Evolutionary conservation across 2,113 vertebrate species (phyloP).

Genomic region (Spea bombifrons): DNA sequence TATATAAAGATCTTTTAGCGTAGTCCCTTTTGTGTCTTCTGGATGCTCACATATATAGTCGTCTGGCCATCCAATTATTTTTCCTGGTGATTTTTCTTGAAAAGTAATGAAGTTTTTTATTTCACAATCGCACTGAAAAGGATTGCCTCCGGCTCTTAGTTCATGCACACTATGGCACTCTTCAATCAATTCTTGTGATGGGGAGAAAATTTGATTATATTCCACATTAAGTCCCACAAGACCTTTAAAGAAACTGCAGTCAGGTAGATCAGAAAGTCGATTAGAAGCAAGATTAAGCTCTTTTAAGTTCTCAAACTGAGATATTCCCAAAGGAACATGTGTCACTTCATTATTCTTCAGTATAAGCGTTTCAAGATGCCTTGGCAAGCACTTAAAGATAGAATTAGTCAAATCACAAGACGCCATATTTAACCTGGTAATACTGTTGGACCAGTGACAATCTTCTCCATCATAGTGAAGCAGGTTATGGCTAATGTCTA

Average conservation of each 20-base stretch:
- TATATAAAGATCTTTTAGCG: conserved; percentile 67
- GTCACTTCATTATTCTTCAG: conserved; percentile 75
- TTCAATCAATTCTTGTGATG: conserved; percentile 60
- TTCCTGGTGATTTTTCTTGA: conserved; percentile 43
- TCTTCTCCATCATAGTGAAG: conserved; percentile 54
- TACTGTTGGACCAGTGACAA: conserved; percentile 71
- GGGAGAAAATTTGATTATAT: conserved; percentile 69
- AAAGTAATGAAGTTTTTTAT: conserved; percentile 69
- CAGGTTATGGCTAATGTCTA: conserved; percentile 78
- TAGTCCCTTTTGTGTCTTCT: conserved; percentile 56
- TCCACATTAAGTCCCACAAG: conserved; percentile 65
- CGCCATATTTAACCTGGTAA: conserved; percentile 72
- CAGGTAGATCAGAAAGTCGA: conserved; percentile 72
- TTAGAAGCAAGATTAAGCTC: conserved; percentile 78
- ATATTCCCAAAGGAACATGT: conserved; percentile 58
- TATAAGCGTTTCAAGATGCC: conserved; percentile 57
- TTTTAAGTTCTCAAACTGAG: conserved; percentile 60
- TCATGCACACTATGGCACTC: conserved; percentile 65
- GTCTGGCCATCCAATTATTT: conserved; percentile 71
- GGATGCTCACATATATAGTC: conserved; percentile 76
- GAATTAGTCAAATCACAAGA: conserved; percentile 68
- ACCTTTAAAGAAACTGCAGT: conserved; percentile 60
- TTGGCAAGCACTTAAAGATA: conserved; percentile 79
- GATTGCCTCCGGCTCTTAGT: conserved; percentile 72
- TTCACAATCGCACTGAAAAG: conserved; percentile 78